These are phyloP conservation scores for Spongia lamella DNA, from an alignment of 37 sponge, comb jelly and placozoan species.

Conservation along the genomic window DNA sequence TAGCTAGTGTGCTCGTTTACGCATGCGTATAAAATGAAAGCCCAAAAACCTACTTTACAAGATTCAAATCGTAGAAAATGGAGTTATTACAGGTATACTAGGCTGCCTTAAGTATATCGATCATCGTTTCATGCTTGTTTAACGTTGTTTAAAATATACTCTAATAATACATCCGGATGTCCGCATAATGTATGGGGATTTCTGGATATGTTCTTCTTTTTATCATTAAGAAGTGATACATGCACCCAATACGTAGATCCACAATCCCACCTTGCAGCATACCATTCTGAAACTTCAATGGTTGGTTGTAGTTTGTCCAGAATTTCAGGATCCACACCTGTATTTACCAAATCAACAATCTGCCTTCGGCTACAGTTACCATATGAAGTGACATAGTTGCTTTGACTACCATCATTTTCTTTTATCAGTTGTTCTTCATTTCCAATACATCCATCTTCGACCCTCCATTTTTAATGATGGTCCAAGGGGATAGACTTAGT, in stretches of 20 bases:
- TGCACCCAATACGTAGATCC: conserved; percentile 39
- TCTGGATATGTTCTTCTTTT: neutral
- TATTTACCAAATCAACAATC: conserved; percentile 14
- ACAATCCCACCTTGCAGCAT: conserved; percentile 50
- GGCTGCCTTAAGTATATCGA: too few species aligned
- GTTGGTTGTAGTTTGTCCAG: conserved; percentile 36
- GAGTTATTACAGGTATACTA: too few species aligned
- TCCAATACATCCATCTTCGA: conserved; percentile 21
- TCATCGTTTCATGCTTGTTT: too few species aligned
- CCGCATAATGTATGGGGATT: too few species aligned
- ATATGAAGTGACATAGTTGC: conserved; percentile 58
- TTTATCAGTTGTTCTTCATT: conserved; percentile 16
- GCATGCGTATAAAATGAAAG: too few species aligned
- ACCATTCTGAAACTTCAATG: conserved; percentile 61
- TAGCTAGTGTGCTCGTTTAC: too few species aligned
- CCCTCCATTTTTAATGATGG: neutral
- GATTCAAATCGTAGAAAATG: too few species aligned
- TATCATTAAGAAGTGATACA: conserved; percentile 33
- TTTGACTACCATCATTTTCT: conserved; percentile 28
- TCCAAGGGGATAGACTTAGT: conserved; percentile 34
- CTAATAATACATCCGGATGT: too few species aligned
- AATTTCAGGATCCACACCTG: conserved; percentile 20
- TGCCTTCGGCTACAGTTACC: conserved; percentile 43
- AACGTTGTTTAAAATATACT: too few species aligned
- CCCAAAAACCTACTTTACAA: too few species aligned